Conservation (phyloP, 2,797 vertebrate species). For the Sebastes iracundus region DNA sequence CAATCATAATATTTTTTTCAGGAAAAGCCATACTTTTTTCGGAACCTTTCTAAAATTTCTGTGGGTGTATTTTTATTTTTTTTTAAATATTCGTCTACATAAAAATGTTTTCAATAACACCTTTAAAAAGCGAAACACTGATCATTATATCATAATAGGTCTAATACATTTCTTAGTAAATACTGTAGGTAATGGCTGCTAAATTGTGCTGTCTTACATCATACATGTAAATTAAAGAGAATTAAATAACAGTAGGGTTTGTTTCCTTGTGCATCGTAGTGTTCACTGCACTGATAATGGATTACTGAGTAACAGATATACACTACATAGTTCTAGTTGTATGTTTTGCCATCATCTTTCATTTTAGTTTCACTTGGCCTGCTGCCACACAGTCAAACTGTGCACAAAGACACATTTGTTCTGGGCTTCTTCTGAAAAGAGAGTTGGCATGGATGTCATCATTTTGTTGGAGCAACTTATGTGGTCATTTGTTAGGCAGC, state of each 20-base stretch:
- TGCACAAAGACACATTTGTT: constrained; percentile 3
- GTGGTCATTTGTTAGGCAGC: background rate
- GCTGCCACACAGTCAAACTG: background rate
- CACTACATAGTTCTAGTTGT: background rate
- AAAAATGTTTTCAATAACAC: no score
- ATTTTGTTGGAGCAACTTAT: background rate
- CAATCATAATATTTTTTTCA: no score
- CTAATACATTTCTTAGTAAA: background rate
- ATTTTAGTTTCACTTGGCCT: background rate
- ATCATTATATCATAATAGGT: background rate
- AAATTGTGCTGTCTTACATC: background rate
- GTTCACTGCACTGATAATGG: background rate
- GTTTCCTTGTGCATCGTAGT: background rate
- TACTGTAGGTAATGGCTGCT: background rate
- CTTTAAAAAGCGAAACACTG: background rate
- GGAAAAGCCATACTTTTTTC: no score
- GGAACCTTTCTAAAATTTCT: no score
- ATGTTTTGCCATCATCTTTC: background rate
- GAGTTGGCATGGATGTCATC: background rate
- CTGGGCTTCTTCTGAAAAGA: constrained; percentile 1
- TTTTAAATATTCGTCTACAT: no score
- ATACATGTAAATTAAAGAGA: background rate
- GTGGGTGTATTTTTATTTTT: no score
- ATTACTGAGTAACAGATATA: background rate
- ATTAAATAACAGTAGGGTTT: background rate